Base-by-base conservation (phyloP, 2,888 invertebrate genomes). In the Auanema freiburgensis region DNA sequence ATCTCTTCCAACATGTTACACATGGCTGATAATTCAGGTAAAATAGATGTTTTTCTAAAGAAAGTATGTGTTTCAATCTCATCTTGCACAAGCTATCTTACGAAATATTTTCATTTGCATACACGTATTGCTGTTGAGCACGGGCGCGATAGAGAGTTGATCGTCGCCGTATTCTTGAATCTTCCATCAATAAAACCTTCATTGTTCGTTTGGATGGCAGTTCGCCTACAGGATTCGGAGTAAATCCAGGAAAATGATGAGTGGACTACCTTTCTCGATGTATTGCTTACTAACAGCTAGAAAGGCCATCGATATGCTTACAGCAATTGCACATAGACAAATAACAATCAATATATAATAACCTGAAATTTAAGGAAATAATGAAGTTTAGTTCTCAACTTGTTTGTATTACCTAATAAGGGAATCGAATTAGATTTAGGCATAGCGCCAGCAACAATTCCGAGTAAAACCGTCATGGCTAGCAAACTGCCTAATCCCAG, bases 381-480 rank as follows among this genome's bases (percentile, higher is more conserved):
- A 43, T 18, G 53, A 43, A 46, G 41, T 43, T 40, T 40, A 51
- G 21, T 18, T 25, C 14, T 21, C 11, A 41, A 8, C n/a, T 57
- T 23, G 43, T n/a, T 46, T n/a, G 1, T 23, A 59, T 33, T 59
- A 73, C 78, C 80, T 6, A 80, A 65, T 18, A 80, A 60, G 4
- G 79, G 78, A 16, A 79, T 79, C 40, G 78, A 77, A 51, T 79
- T 78, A 33, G 74, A 74, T 54, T 79, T 79, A 24, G 80, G 80
- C 79, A 80, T 77, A 1, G 80, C 75, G n/a, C 74, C 75, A 8
- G 80, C 78, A 18, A 80, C 78, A 52, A 80, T 79, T 59, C 76
- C 80, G 23, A 79, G 67, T 10, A 79, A 58, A 2, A 79, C 79
- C 11, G 77, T 76, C 76, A 79, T 76, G 2, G 79, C 79, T 6